A percentile compares a stretch with the other conserved stretches of the same genome.
Conservation (phyloP, 2,888 invertebrate genomes). For the Acanthosepion esculentum region DNA sequence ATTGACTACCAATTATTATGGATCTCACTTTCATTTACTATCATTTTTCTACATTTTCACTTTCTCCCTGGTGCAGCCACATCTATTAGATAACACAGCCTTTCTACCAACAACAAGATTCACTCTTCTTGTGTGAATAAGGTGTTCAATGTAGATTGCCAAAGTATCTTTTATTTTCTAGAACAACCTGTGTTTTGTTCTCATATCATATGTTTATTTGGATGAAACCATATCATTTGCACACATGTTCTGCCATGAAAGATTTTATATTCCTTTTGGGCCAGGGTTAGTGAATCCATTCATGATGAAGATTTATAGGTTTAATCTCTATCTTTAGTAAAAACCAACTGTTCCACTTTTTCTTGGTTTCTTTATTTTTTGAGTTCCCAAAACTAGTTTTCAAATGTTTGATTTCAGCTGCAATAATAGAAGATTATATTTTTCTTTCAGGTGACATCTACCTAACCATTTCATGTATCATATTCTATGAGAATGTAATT, state of each 20-base stretch:
- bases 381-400: no score
- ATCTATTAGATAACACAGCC: neutral
- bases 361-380: no score
- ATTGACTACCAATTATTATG: no score
- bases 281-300: neutral
- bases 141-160: neutral
- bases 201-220: neutral
- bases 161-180: neutral
- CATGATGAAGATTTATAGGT: neutral
- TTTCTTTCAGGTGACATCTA: no score
- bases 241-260: neutral
- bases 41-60: neutral
- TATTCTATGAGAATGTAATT: no score
- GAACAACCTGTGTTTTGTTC: neutral
- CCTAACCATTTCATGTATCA: no score
- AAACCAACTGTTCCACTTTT: no score
- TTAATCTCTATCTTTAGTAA: no score
- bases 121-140: neutral
- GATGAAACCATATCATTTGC: neutral
- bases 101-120: neutral
- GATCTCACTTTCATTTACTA: neutral
- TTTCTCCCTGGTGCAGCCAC: neutral
- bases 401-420: no score
- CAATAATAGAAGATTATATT: no score
- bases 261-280: neutral